Conservation (phyloP, 2,888 invertebrate species). For the Dichetophora obliterata region DNA sequence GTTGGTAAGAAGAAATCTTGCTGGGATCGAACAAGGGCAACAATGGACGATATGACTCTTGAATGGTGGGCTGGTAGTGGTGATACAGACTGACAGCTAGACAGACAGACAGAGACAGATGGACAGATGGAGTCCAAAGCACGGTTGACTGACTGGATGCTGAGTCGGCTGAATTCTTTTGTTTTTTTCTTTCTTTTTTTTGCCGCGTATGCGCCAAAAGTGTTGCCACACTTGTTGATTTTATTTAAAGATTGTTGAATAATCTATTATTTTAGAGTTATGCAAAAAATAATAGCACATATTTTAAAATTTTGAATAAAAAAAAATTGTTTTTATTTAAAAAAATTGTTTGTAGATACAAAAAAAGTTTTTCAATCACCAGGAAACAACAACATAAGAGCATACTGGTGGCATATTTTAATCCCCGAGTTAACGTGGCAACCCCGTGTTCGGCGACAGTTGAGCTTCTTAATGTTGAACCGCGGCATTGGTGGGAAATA, state of each 20-base stretch:
- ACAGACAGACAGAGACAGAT: background rate
- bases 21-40: conserved; percentile 23
- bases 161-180: conserved; percentile 21
- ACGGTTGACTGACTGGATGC: conserved; percentile 13
- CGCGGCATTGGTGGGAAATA: conserved; percentile 16
- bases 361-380: too few relatives aligned
- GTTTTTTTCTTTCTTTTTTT: too few relatives aligned
- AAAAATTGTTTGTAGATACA: too few relatives aligned
- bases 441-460: conserved; percentile 9
- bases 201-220: conserved; percentile 1
- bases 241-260: background rate
- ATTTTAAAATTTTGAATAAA: too few relatives aligned
- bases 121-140: background rate
- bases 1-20: conserved; percentile 7
- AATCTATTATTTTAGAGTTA: too few relatives aligned
- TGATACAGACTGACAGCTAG: background rate
- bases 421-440: background rate
- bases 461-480: background rate
- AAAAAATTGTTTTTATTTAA: too few relatives aligned
- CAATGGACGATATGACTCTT: conserved; percentile 29
- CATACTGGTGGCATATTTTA: background rate
- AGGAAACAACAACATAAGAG: background rate
- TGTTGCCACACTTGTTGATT: conserved; percentile 18
- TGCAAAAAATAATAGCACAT: too few relatives aligned
- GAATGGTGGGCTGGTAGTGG: background rate